Evolutionary conservation across 2,797 vertebrate species (phyloP).

Genomic region (Alcedo atthis): DNA sequence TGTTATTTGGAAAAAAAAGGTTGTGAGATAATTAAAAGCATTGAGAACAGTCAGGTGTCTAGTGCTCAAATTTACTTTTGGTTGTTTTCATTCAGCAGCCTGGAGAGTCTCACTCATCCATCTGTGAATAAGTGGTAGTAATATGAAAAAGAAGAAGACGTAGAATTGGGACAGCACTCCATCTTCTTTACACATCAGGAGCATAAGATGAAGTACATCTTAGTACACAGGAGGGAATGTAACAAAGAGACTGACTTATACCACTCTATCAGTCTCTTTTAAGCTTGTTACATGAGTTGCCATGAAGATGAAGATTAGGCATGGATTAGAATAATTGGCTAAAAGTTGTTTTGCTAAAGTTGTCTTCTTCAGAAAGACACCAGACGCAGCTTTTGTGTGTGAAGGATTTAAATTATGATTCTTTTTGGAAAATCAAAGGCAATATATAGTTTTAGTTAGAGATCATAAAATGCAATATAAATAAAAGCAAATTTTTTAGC

Average conservation of each 20-base stretch:
- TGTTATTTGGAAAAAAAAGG: not conserved
- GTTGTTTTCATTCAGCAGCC: not conserved
- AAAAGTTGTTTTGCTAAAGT: not conserved
- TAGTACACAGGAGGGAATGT: not conserved
- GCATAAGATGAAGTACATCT: not conserved
- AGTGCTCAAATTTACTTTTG: not conserved
- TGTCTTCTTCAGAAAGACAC: not conserved
- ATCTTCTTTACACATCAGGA: not conserved
- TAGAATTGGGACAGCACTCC: not conserved
- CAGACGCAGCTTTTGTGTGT: not conserved
- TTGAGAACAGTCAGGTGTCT: not conserved
- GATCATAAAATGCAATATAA: not conserved
- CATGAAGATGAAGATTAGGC: not conserved
- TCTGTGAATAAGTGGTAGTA: not conserved
- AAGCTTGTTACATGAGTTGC: not conserved
- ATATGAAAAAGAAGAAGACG: not conserved
- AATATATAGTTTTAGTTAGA: not conserved
- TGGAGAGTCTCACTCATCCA: not conserved
- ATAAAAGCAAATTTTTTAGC: not conserved
- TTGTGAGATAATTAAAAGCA: not conserved
- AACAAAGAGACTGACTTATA: not conserved
- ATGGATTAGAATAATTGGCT: not conserved
- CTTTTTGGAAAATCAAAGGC: constrained; percentile 30
- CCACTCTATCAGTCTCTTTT: not conserved
- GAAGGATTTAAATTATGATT: not conserved